Base-by-base conservation (phyloP, 2,797 vertebrate species). In the Pantherophis alleghaniensis region DNA sequence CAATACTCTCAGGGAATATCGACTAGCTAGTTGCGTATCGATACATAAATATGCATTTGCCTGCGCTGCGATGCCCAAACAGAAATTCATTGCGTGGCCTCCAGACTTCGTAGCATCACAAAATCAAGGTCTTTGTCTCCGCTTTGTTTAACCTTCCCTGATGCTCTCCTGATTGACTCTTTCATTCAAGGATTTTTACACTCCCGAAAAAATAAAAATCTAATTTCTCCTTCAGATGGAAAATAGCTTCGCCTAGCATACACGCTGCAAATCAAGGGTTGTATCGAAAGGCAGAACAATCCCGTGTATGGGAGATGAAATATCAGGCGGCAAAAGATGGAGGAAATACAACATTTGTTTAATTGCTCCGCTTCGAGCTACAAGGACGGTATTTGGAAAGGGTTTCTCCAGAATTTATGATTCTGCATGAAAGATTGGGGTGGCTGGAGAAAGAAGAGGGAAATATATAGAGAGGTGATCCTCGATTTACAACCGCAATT, bases 111-210 rank as follows among this genome's bases (percentile, higher is more conserved):
- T 90, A 57, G n/a, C 20, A 12, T 55, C 13, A 26, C 14, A n/a
- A 51, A 89, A 89, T n/a, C 59, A 66, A 47, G 55, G 74, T 87
- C 89, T 91, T 91, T 89, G 47, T 61, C 32, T 93, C 59, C 1
- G 20, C 61, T 86, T 91, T 93, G 91, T 91, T 89, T 93, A 91
- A 69, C 53, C 37, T 86, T 66, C 90, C 69, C 32, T 28, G 51
- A 69, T 51, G 60, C 63, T 93, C 47, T 91, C 55, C 69, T 89
- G 55, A 32, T 56, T 59, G 86, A 26, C 66, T 69, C 87, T 59
- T 59, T 87, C 69, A 59, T 57, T 86, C 88, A 37, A 86, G 9
- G 57, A 32, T 6, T 6, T 12, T 11, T 5, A 26, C 42, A 66
- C 13, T 51, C 0, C 51, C 51, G 47, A 1, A 47, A 51, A 51